Percentiles rank a stretch among this genome's conserved stretches.
These are phyloP conservation scores for Holcopasites calliopsidis DNA, from an alignment of 1,140 invertebrate species.

Conservation along the genomic window DNA sequence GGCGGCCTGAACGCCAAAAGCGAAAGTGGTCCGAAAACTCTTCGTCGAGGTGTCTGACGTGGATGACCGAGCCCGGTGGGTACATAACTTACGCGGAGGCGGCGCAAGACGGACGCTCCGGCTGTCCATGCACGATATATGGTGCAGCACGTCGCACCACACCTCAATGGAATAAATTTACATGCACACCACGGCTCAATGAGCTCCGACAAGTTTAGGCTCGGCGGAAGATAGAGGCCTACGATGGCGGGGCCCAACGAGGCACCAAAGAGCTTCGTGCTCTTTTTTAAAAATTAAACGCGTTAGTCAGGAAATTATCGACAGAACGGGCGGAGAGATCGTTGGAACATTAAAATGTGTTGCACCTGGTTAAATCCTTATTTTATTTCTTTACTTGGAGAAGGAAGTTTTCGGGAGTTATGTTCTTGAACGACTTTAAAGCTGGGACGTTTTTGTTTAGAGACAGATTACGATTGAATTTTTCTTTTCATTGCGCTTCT, in stretches of 20 bases:
- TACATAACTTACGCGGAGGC: conserved; percentile 69
- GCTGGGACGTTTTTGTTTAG: too few relatives aligned
- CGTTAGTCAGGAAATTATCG: background rate
- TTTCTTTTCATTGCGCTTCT: too few relatives aligned
- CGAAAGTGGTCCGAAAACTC: conserved; percentile 54
- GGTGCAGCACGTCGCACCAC: conserved; percentile 60
- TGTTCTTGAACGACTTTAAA: too few relatives aligned
- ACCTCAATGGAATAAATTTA: conserved; percentile 73
- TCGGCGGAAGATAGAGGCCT: background rate
- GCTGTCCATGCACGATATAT: conserved; percentile 58
- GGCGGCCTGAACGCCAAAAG: conserved; percentile 40
- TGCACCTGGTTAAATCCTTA: too few relatives aligned
- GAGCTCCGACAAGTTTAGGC: conserved; percentile 51
- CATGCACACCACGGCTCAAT: conserved; percentile 62
- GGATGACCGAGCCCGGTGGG: conserved; percentile 47
- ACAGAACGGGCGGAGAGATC: background rate
- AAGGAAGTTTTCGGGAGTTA: too few relatives aligned
- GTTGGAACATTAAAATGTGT: background rate
- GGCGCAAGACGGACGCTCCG: conserved; percentile 48
- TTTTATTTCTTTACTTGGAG: background rate
- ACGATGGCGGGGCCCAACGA: background rate
- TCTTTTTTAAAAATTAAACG: conserved; percentile 4
- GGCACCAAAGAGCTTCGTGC: background rate
- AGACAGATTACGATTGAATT: too few relatives aligned
- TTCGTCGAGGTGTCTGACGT: conserved; percentile 33